These are phyloP conservation scores for Myotis vivesi DNA, from an alignment of 2,797 vertebrate genomes.

Conservation along the genomic window DNA sequence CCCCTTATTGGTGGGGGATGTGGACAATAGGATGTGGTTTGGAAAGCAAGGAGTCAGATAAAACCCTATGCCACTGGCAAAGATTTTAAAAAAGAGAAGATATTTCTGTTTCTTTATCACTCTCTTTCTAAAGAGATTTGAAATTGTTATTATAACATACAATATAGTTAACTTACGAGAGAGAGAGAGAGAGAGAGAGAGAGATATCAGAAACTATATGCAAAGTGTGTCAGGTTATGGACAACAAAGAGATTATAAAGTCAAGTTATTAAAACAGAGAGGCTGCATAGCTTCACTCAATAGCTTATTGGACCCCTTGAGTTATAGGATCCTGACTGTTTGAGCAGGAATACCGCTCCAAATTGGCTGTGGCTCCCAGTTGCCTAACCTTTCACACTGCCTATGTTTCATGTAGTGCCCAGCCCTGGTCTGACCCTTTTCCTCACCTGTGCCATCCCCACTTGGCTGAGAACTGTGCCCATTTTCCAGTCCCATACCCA, in stretches of 20 bases:
- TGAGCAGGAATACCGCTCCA: background rate
- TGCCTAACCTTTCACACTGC: too few relatives aligned
- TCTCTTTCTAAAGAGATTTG: background rate
- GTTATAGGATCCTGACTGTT: background rate
- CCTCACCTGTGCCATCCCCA: background rate
- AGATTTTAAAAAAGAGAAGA: background rate
- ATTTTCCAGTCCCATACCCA: background rate
- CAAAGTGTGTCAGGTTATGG: background rate
- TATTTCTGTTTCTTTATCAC: background rate
- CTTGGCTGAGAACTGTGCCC: background rate
- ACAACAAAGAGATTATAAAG: background rate
- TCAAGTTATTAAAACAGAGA: background rate
- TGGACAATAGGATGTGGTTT: background rate
- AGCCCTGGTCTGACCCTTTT: background rate
- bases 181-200: background rate
- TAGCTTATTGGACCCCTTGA: background rate
- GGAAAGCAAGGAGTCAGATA: background rate
- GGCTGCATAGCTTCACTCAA: background rate
- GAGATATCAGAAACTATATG: background rate
- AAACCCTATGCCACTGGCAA: background rate
- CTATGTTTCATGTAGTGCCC: background rate
- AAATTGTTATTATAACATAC: background rate
- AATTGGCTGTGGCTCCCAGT: background rate
- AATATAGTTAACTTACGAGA: background rate
- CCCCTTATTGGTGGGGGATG: background rate